Conservation (phyloP, 1,140 invertebrate genomes). For the Calosoma granatense region DNA sequence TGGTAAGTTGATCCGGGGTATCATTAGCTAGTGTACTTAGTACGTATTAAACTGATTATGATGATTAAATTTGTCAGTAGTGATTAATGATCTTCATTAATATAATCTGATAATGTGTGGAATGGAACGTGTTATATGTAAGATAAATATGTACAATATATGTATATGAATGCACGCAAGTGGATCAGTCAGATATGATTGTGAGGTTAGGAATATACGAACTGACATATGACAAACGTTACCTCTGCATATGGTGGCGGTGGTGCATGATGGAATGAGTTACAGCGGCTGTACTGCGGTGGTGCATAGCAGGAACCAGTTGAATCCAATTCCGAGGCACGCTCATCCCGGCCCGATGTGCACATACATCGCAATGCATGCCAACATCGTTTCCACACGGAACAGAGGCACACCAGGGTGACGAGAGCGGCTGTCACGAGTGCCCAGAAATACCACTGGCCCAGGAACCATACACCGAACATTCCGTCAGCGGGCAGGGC, state of each 20-base stretch:
- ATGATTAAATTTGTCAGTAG: too few relatives aligned
- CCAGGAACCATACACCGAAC: constrained; percentile 40
- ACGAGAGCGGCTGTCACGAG: constrained; percentile 47
- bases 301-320: constrained; percentile 65
- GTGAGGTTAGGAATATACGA: constrained; percentile 2
- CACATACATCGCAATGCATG: constrained; percentile 23
- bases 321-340: constrained; percentile 57
- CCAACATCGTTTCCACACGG: constrained; percentile 42
- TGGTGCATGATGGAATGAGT: constrained; percentile 64
- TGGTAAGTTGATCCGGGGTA: too few relatives aligned
- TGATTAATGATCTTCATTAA: too few relatives aligned
- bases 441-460: constrained; percentile 47
- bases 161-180: constrained; percentile 5
- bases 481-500: constrained; percentile 37
- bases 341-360: constrained; percentile 32
- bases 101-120: too few relatives aligned
- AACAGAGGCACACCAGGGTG: constrained; percentile 53
- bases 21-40: too few relatives aligned
- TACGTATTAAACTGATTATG: too few relatives aligned
- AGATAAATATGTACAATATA: not conserved
- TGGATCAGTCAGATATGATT: too few relatives aligned
- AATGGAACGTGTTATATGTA: too few relatives aligned
- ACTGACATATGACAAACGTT: constrained; percentile 17
- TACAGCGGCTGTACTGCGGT: constrained; percentile 65
- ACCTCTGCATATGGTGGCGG: constrained; percentile 75